phyloP scores from a whole-genome alignment of 2,113 vertebrate genomes.

The Prolemur simus region DNA sequence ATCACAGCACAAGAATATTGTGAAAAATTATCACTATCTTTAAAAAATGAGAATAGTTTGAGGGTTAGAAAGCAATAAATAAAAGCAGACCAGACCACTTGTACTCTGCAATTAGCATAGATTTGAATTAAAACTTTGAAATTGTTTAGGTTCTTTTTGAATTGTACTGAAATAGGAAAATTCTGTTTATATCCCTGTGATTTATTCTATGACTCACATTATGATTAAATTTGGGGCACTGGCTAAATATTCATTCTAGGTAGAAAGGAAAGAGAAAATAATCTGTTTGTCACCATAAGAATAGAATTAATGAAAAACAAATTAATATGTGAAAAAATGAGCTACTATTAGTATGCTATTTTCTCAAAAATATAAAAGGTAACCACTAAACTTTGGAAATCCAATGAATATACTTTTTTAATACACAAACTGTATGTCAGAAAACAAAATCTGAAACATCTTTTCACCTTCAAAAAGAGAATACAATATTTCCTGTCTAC shows the following conservation, averaged over 20 bases:
- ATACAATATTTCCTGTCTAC: neutral
- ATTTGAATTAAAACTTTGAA: slow-evolving; percentile 40
- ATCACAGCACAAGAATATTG: neutral
- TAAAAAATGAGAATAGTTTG: neutral
- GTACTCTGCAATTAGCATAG: neutral
- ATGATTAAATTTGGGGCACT: slow-evolving; percentile 10
- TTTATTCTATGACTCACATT: slow-evolving; percentile 56
- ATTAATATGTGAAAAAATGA: neutral
- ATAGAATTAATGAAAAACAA: neutral
- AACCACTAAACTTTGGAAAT: neutral
- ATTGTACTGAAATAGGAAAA: slow-evolving; percentile 22
- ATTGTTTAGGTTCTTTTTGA: neutral
- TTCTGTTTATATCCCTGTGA: slow-evolving; percentile 24
- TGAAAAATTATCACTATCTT: neutral
- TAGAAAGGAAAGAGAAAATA: neutral
- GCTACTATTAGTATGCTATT: neutral
- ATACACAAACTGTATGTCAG: neutral
- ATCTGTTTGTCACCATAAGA: neutral
- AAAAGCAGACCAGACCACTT: neutral
- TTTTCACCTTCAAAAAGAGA: neutral
- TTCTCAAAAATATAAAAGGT: neutral
- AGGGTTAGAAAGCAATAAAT: neutral
- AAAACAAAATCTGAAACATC: neutral
- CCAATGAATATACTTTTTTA: neutral
- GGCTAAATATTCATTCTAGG: neutral